phyloP scores from a whole-genome alignment of 2,888 invertebrate species.

The Acrobasis suavella region DNA sequence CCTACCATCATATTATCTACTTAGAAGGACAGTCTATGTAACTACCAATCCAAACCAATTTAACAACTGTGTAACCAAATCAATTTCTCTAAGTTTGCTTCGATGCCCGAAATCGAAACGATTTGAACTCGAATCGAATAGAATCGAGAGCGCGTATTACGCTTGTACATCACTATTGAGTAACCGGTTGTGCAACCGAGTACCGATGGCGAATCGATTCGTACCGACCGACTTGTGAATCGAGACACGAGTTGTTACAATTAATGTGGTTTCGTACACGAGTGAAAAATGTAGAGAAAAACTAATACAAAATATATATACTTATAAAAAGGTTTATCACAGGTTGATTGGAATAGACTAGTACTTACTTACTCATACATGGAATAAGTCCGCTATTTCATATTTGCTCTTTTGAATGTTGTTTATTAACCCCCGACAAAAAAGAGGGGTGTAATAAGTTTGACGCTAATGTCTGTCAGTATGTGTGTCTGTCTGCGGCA shows the following conservation, averaged over 20 bases:
- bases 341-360: no score
- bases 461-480: no score
- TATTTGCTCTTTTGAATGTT: no score
- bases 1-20: no score
- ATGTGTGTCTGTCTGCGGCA: no score
- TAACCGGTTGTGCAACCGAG: conserved; percentile 24
- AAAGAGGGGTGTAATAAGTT: no score
- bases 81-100: conserved; percentile 28
- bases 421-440: no score
- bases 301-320: not conserved
- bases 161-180: conserved; percentile 25
- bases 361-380: no score
- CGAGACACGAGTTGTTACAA: conserved; percentile 21
- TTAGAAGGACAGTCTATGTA: not conserved
- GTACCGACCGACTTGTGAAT: conserved; percentile 24
- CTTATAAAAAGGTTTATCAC: not conserved
- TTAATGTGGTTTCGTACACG: conserved; percentile 8
- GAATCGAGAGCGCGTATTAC: conserved; percentile 16
- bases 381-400: no score
- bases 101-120: not conserved
- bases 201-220: conserved; percentile 26
- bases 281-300: not conserved
- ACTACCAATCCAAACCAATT: not conserved
- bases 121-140: conserved; percentile 18
- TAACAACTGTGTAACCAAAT: not conserved